Base-by-base conservation (phyloP, 2,113 vertebrate species). In the Eolophus roseicapilla region DNA sequence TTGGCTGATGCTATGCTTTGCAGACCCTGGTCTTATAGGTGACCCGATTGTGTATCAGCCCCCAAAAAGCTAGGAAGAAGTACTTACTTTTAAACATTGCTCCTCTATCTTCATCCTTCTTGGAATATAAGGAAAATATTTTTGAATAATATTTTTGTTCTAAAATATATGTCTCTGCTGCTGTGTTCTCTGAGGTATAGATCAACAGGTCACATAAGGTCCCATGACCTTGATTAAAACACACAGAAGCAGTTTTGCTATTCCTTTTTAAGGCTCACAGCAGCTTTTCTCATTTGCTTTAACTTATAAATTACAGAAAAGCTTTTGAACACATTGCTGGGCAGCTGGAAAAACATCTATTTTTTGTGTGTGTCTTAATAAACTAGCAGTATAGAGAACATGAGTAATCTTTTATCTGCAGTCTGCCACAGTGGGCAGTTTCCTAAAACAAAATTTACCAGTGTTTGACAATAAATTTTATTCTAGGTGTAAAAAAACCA, bases 31-130 rank as follows among this genome's bases (percentile, higher is more conserved):
- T 28, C 70, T 78, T 28, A 6, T 0, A 7, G 43, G 55, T 63
- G 19, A 17, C 35, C 9, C 1, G 0, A 13, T 33, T 68, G 20
- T 47, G 8, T 71, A 13, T 24, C 43, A 47, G 35, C 29, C 7
- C 15, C 17, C 0, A 0, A 52, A 62, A 65, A 59, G 7, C 31
- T 23, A 11, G 33, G 57, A 28, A 37, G 19, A 17, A 27, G 59
- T 27, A 8, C 20, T 27, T 29, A 3, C 4, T 73, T 78, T 55
- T 43, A 18, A 11, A 35, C 10, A 3, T 8, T 16, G 20, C 8
- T 47, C 44, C 17, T 53, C 11, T 37, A 31, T 71, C 23, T 89
- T 78, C 37, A 89, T 28, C n/a, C 11, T 43, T 53, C 39, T 59
- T 70, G 35, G 60, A 75, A 46, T 67, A 41, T 20, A 33, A 37